These are phyloP conservation scores for Copidosoma aretas DNA, from an alignment of 2,888 invertebrate genomes.

Conservation along the genomic window DNA sequence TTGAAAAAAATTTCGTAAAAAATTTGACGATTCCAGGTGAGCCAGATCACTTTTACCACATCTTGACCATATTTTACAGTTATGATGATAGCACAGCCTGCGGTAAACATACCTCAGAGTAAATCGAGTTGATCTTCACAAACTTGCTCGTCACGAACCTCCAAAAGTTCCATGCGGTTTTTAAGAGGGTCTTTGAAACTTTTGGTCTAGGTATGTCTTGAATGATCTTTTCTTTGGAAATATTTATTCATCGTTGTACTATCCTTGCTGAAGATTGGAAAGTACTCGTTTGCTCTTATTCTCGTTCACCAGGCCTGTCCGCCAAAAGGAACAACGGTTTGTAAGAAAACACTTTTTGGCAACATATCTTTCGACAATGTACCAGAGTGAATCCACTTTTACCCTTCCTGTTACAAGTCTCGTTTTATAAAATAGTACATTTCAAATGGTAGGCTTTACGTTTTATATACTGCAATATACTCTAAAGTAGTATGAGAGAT, in stretches of 20 bases:
- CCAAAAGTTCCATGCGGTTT: conserved; percentile 64
- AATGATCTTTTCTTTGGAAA: conserved; percentile 67
- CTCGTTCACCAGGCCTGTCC: conserved; percentile 67
- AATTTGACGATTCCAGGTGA: no score
- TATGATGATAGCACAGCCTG: conserved; percentile 67
- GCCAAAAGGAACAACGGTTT: conserved; percentile 44
- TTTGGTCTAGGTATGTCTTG: conserved; percentile 55
- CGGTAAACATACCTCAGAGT: conserved; percentile 67
- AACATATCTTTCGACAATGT: no score
- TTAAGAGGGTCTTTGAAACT: conserved; percentile 61
- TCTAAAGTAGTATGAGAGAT: no score
- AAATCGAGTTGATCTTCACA: conserved; percentile 67
- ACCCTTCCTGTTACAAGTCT: no score
- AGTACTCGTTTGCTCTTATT: conserved; percentile 67
- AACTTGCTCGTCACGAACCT: conserved; percentile 62
- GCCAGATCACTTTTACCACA: no score
- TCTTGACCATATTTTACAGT: no score
- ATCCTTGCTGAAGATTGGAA: conserved; percentile 68
- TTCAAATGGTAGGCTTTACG: no score
- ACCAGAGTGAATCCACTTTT: no score
- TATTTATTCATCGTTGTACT: conserved; percentile 68
- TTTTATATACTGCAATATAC: no score
- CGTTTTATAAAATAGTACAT: no score
- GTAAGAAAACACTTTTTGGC: no score
- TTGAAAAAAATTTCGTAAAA: no score